Evolutionary conservation across 1,140 invertebrate species (phyloP), one percentile per base, ranked within the genome.

Genomic region (Nephila pilipes): DNA sequence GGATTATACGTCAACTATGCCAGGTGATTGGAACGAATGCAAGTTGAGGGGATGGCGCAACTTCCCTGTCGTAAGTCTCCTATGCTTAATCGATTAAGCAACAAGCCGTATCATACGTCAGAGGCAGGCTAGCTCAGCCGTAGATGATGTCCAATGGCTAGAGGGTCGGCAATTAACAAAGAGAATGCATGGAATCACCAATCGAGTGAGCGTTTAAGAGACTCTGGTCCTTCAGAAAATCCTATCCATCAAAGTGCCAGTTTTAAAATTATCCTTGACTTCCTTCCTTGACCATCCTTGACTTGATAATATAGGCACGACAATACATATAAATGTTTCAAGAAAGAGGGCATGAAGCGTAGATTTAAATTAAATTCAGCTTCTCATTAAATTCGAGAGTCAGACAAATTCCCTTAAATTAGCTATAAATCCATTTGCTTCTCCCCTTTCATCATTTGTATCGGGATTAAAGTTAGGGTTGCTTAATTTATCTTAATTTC

Each of bases 241-340:
- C 25, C 83, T 57, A 87, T 87, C 85, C 60, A 87, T 87, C 85
- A 87, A 87, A 69, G 38, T 69, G 85, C n/a, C 60, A 54, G 85
- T 60, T 65, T 87, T 65, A 87, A 87, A 85, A 57, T 58, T 85
- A 57, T 29, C 55, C 83, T 58, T 32, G 55, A 57, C 83, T 54
- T 83, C 80, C 55, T 83, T 55, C n/a, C n/a, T n/a, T n/a, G n/a
- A n/a, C n/a, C n/a, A n/a, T n/a, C n/a, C n/a, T n/a, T n/a, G n/a
- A n/a, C n/a, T n/a, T n/a, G n/a, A n/a, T n/a, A 46, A 46, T 8
- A 46, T 46, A 46, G 38, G 5, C 4, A 46, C 10, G 38, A 46
- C 38, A 46, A 46, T n/a, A 46, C 0, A 8, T 46, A 46, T 46
- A n/a, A n/a, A n/a, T 8, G 38, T 46, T 8, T 46, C 4, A 46